These are phyloP conservation scores for Eidolon dupreanum DNA, from an alignment of 2,797 vertebrate species.

Conservation along the genomic window DNA sequence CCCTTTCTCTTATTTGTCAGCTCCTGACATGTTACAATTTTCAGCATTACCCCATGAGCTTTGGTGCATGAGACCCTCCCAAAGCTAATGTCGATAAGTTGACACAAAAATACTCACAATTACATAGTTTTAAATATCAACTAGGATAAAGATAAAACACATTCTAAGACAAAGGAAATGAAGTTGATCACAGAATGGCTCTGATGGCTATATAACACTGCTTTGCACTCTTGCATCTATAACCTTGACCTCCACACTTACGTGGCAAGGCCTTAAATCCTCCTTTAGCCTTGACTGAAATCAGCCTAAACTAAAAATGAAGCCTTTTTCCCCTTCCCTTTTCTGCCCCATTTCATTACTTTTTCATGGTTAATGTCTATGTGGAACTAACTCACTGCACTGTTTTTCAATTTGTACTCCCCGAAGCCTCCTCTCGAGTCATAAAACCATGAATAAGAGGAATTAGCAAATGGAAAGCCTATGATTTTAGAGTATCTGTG, in stretches of 20 bases:
- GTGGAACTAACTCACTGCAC: conserved; percentile 60
- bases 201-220: background rate
- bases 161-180: background rate
- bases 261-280: background rate
- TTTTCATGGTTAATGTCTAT: conserved; percentile 73
- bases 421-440: conserved; percentile 72
- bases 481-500: conserved; percentile 77
- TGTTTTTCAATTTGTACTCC: conserved; percentile 68
- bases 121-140: background rate
- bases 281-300: background rate
- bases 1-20: background rate
- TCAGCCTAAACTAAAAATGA: background rate
- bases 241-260: background rate
- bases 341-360: conserved; percentile 20
- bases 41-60: background rate
- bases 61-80: background rate
- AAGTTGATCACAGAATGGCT: background rate
- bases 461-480: conserved; percentile 80
- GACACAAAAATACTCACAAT: background rate
- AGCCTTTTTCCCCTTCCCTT: background rate
- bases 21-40: background rate
- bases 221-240: background rate
- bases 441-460: conserved; percentile 78
- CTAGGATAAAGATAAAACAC: background rate
- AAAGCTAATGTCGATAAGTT: background rate